A percentile compares a stretch with the other conserved stretches of the same genome.
phyloP scores from a whole-genome alignment of 2,113 vertebrate genomes.

The Dermatemys mawii region DNA sequence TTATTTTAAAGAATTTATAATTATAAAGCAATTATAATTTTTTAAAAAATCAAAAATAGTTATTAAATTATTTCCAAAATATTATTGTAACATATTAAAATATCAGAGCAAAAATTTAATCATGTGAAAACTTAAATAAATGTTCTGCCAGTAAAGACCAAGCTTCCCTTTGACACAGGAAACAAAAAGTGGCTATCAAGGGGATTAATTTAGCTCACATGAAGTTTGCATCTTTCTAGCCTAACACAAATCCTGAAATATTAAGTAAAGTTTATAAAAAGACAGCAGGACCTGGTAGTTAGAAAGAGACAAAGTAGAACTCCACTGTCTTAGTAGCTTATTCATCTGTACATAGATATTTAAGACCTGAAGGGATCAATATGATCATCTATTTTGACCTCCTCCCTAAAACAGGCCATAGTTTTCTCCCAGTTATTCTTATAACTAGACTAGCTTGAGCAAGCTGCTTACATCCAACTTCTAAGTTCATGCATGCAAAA shows the following conservation, averaged over 20 bases:
- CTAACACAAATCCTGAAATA: background rate
- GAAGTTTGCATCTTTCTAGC: background rate
- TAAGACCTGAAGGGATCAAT: background rate
- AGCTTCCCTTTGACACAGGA: background rate
- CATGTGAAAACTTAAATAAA: background rate
- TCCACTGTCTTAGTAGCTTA: background rate
- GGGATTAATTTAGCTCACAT: background rate
- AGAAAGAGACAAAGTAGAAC: background rate
- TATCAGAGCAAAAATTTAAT: background rate
- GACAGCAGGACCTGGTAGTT: background rate
- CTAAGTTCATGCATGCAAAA: background rate
- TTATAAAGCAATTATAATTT: too few species aligned
- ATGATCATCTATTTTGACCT: background rate
- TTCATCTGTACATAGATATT: background rate
- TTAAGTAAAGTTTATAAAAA: background rate
- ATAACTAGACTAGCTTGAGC: background rate
- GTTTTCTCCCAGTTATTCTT: background rate
- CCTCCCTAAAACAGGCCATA: background rate
- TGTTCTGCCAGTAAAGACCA: background rate
- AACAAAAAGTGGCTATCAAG: background rate
- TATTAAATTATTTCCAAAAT: background rate
- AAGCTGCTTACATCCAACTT: background rate
- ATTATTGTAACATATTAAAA: background rate
- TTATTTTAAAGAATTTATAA: too few species aligned
- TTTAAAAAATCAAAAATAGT: background rate